Evolutionary conservation across 2,113 vertebrate species (phyloP).

Genomic region (Telmatochromis sp.): DNA sequence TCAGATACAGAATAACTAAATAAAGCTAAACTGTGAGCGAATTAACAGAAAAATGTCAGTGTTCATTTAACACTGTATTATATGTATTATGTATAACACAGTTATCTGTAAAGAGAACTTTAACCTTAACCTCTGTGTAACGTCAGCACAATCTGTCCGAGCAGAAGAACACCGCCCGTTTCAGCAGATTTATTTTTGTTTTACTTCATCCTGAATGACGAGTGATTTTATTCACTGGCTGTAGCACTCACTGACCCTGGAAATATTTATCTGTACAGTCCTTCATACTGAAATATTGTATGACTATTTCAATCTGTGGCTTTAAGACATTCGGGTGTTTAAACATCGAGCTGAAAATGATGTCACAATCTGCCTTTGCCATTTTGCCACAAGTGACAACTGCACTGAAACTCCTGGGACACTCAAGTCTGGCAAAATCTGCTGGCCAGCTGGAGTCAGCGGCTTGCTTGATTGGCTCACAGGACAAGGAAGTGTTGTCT

Average conservation of each 20-base stretch:
- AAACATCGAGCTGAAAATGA: background rate
- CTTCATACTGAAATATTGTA: background rate
- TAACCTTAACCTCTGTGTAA: background rate
- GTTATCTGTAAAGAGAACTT: background rate
- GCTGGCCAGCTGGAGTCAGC: slow-evolving; percentile 1
- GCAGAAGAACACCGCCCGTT: background rate
- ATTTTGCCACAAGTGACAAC: background rate
- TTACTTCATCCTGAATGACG: background rate
- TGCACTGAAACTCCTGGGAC: background rate
- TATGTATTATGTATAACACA: background rate
- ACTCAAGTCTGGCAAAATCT: background rate
- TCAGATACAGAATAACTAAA: background rate
- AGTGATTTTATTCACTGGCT: background rate
- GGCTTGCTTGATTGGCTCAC: slow-evolving; percentile 21
- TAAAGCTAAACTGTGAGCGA: background rate
- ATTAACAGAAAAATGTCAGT: background rate
- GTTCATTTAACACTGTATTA: background rate
- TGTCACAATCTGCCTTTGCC: background rate
- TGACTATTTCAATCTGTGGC: background rate
- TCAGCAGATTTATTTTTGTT: background rate
- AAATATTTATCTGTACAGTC: background rate
- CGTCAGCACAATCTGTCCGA: background rate
- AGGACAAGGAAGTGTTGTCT: slow-evolving; percentile 15
- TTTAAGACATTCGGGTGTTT: background rate
- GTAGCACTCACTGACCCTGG: background rate